Percentiles rank a stretch among this genome's conserved stretches.
phyloP scores from a whole-genome alignment of 2,113 vertebrate genomes.

The Ptychochromis oligacanthus region DNA sequence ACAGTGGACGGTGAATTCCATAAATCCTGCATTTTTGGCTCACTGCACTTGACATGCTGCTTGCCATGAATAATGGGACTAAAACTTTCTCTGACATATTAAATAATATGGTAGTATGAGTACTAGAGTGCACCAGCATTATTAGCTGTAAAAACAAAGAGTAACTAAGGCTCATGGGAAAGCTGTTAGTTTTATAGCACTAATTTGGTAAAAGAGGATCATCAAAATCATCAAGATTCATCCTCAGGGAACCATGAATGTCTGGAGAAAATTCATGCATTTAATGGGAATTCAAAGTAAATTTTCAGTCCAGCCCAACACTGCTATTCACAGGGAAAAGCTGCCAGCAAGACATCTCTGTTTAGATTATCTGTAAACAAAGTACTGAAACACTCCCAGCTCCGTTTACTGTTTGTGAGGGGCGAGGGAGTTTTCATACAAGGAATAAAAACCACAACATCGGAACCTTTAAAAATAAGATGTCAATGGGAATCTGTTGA shows the following conservation, averaged over 20 bases:
- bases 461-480: background rate
- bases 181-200: rapidly evolving
- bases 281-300: background rate
- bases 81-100: background rate
- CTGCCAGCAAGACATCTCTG: background rate
- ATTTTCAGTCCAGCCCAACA: background rate
- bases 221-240: background rate
- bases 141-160: background rate
- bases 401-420: background rate
- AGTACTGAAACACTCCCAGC: background rate
- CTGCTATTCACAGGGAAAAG: background rate
- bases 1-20: background rate
- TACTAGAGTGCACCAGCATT: background rate
- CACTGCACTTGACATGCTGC: background rate
- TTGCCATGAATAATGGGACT: background rate
- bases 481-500: background rate
- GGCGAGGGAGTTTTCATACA: background rate
- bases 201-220: background rate
- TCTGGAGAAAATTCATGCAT: background rate
- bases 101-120: background rate
- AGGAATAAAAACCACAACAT: background rate
- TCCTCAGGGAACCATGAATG: background rate
- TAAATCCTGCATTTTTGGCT: background rate
- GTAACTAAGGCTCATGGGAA: background rate
- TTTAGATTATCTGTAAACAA: background rate